Percentiles rank a stretch among this genome's conserved stretches.
Evolutionary conservation across 2,888 invertebrate genomes (phyloP).

Genomic region (Bellardia pandia): DNA sequence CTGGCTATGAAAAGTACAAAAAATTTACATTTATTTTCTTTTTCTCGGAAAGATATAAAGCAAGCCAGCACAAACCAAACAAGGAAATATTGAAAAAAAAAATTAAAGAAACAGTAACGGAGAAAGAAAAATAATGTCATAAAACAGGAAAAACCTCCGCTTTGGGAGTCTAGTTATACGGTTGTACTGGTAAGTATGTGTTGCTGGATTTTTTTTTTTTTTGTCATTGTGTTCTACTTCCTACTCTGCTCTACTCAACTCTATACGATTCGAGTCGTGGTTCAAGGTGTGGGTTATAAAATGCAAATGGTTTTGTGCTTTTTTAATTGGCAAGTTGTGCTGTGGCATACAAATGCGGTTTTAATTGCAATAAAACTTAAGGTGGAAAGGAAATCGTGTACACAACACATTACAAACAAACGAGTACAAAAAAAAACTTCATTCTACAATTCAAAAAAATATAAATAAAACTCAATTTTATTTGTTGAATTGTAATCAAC

Average conservation of each 20-base stretch:
- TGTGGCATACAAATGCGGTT: conserved; percentile 75
- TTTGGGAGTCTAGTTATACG: conserved; percentile 44
- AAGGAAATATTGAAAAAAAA: conserved; percentile 36
- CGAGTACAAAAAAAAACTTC: background rate
- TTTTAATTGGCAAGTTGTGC: conserved; percentile 75
- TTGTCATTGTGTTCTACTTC: conserved; percentile 2
- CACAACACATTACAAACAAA: conserved; percentile 36
- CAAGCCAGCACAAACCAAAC: conserved; percentile 42
- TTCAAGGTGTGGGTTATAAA: conserved; percentile 68
- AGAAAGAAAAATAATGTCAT: conserved; percentile 51
- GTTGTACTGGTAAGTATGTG: background rate
- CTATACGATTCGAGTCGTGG: background rate
- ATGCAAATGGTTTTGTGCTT: conserved; percentile 72
- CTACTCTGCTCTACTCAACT: conserved; percentile 8
- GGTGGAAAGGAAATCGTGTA: conserved; percentile 55
- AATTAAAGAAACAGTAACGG: conserved; percentile 33
- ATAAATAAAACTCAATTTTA: conserved; percentile 43
- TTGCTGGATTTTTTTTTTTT: background rate
- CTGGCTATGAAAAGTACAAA: conserved; percentile 56
- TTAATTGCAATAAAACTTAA: conserved; percentile 73
- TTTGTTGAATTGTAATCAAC: conserved; percentile 38
- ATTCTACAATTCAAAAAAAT: conserved; percentile 24
- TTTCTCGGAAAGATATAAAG: conserved; percentile 1
- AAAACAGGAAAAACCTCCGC: conserved; percentile 58
- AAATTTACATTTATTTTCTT: conserved; percentile 41